Conservation (phyloP, 2,888 invertebrate species). For the Chrysodeixis includens region DNA sequence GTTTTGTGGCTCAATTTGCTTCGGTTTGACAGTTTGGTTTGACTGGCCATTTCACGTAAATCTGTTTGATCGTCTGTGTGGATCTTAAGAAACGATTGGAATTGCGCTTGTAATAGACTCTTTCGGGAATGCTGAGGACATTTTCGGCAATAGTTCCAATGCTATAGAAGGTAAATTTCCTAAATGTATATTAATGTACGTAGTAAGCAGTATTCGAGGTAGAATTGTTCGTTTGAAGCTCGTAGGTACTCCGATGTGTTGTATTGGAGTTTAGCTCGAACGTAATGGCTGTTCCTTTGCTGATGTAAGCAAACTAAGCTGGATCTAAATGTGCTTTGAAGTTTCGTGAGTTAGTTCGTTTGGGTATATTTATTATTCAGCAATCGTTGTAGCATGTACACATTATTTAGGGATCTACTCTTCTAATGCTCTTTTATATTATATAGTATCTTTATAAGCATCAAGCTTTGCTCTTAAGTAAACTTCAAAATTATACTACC, state of each 20-base stretch:
- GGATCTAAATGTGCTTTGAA: not conserved
- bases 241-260: not conserved
- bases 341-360: not conserved
- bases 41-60: no score
- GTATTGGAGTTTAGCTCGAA: slow-evolving; percentile 1
- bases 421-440: no score
- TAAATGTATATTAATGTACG: slow-evolving; percentile 12
- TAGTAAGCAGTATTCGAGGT: not conserved
- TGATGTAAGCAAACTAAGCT: not conserved
- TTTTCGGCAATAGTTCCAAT: slow-evolving; percentile 33
- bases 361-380: not conserved
- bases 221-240: not conserved
- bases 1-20: no score
- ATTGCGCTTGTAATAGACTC: slow-evolving; percentile 9
- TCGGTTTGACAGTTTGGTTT: no score
- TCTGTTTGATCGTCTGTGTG: no score
- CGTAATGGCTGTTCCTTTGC: not conserved
- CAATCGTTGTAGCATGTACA: not conserved
- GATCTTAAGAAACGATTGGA: not conserved
- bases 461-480: no score
- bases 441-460: no score
- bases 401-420: no score
- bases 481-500: no score
- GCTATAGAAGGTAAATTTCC: slow-evolving; percentile 24
- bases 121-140: not conserved